phyloP scores from a whole-genome alignment of 2,888 invertebrate genomes.

The Drosophila pseudotalamancana region DNA sequence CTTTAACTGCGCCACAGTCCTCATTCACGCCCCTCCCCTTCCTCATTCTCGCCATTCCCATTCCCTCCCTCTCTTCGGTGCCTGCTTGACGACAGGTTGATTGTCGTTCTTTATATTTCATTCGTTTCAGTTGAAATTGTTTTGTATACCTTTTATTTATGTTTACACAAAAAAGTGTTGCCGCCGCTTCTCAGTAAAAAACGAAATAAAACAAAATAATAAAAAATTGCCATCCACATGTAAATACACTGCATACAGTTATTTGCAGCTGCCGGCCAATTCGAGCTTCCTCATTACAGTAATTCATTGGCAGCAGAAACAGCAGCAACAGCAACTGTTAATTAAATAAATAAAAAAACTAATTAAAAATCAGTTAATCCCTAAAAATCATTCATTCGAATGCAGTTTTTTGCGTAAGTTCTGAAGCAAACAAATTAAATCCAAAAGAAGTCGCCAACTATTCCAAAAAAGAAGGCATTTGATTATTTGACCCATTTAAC shows the following conservation, averaged over 20 bases:
- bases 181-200: slow-evolving; percentile 30
- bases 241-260: neutral
- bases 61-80: neutral
- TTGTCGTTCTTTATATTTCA: slow-evolving; percentile 30
- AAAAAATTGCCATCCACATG: slow-evolving; percentile 11
- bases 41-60: neutral
- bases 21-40: neutral
- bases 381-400: slow-evolving; percentile 15
- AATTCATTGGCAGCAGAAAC: slow-evolving; percentile 20
- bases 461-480: too few relatives aligned
- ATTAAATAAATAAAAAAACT: neutral
- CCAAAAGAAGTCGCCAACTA: too few relatives aligned
- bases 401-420: slow-evolving; percentile 70
- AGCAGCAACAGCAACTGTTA: slow-evolving; percentile 7
- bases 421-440: neutral
- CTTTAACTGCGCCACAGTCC: neutral
- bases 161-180: slow-evolving; percentile 50
- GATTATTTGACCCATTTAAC: too few relatives aligned
- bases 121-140: slow-evolving; percentile 54
- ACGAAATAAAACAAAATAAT: neutral
- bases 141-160: slow-evolving; percentile 34
- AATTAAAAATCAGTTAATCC: neutral
- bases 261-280: slow-evolving; percentile 7
- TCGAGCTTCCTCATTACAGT: slow-evolving; percentile 22
- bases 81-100: slow-evolving; percentile 37